These are phyloP conservation scores for Nymphalis io DNA, from an alignment of 1,140 invertebrate genomes.

Conservation along the genomic window DNA sequence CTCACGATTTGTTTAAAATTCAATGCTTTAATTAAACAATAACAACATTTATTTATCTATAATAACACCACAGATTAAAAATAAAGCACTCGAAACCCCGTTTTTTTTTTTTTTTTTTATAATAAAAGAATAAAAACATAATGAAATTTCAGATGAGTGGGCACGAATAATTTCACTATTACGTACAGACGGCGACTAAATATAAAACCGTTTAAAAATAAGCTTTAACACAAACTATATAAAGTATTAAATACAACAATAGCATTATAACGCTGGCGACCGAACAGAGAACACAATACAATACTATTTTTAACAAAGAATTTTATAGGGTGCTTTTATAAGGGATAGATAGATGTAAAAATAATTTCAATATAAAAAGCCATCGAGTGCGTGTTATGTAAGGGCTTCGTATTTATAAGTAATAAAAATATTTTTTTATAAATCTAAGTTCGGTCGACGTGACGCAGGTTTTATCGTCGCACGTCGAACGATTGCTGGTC, in stretches of 20 bases:
- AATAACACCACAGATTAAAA: conserved; percentile 36
- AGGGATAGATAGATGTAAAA: conserved; percentile 33
- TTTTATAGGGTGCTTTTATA: conserved; percentile 25
- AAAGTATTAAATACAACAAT: background rate
- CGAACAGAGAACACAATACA: conserved; percentile 23
- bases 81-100: conserved; percentile 32
- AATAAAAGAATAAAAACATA: conserved; percentile 37
- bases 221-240: background rate
- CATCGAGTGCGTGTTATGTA: conserved; percentile 16
- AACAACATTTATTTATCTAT: conserved; percentile 33
- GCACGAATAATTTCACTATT: conserved; percentile 31
- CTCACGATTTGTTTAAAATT: background rate
- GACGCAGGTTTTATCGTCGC: too few relatives aligned
- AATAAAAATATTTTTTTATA: background rate
- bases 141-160: conserved; percentile 35
- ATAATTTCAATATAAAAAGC: conserved; percentile 28
- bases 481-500: too few relatives aligned
- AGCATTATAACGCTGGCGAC: too few relatives aligned
- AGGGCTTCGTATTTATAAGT: background rate
- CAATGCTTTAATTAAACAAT: conserved; percentile 27
- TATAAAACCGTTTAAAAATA: background rate
- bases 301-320: conserved; percentile 31
- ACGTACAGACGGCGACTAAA: background rate
- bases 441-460: too few relatives aligned
- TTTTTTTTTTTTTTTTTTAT: background rate